A percentile compares a stretch with the other conserved stretches of the same genome.
phyloP scores from a whole-genome alignment of 2,888 invertebrate species.

The Acrobasis consociella region DNA sequence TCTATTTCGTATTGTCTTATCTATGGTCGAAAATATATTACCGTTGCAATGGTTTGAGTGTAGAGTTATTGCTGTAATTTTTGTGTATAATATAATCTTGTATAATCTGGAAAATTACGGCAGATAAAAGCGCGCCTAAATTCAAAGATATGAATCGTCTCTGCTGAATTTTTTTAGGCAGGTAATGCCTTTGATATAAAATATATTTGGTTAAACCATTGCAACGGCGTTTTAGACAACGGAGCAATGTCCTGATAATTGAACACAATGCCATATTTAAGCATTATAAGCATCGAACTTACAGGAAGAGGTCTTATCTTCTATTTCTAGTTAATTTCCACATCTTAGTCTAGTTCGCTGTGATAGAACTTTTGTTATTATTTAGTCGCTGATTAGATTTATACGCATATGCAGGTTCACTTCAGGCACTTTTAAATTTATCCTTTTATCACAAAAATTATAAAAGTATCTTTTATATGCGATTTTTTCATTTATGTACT shows the following conservation, averaged over 20 bases:
- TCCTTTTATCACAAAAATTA: too few relatives aligned
- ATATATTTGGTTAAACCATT: constrained; percentile 27
- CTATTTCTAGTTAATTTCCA: not conserved
- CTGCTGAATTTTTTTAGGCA: too few relatives aligned
- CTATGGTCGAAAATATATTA: constrained; percentile 73
- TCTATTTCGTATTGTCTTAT: constrained; percentile 81
- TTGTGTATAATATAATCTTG: too few relatives aligned
- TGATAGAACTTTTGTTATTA: too few relatives aligned
- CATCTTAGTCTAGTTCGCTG: not conserved
- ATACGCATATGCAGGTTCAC: too few relatives aligned
- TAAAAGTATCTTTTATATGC: too few relatives aligned
- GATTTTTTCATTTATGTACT: too few relatives aligned
- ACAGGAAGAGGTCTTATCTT: not conserved
- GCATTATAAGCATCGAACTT: constrained; percentile 14
- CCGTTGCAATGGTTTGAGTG: constrained; percentile 39
- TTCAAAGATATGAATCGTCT: too few relatives aligned
- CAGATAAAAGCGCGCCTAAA: too few relatives aligned
- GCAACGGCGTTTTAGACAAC: constrained; percentile 24
- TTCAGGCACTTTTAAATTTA: too few relatives aligned
- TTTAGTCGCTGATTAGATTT: too few relatives aligned
- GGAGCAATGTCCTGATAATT: constrained; percentile 28
- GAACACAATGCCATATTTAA: constrained; percentile 33
- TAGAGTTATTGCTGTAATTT: not conserved
- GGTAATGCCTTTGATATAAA: not conserved
- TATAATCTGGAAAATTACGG: too few relatives aligned